Percentiles rank a stretch among this genome's conserved stretches.
Evolutionary conservation across 2,113 vertebrate genomes (phyloP).

Genomic region (Dolichotis patagonum): DNA sequence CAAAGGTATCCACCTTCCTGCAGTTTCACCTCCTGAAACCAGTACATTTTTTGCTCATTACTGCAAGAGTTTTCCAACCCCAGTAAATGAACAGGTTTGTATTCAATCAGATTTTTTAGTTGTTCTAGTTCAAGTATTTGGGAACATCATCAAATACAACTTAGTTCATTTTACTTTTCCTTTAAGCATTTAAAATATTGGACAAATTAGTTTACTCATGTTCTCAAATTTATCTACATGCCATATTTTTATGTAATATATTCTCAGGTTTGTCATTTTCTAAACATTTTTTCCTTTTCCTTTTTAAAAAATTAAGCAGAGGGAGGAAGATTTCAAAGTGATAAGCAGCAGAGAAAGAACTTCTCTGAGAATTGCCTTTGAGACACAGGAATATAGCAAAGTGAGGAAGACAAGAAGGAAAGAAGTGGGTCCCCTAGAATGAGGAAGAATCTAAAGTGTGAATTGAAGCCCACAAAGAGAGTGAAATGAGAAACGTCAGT

Average conservation of each 20-base stretch:
- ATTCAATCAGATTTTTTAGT: neutral
- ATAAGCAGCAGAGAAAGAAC: too few species aligned
- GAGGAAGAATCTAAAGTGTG: too few species aligned
- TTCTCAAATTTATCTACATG: neutral
- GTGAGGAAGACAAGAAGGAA: too few species aligned
- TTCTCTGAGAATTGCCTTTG: too few species aligned
- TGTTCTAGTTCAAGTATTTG: neutral
- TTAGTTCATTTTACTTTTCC: neutral
- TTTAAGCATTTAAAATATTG: neutral
- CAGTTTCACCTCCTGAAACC: neutral
- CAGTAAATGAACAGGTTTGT: neutral
- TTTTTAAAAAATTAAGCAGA: neutral
- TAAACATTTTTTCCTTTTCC: neutral
- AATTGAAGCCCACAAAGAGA: too few species aligned
- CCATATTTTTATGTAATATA: neutral
- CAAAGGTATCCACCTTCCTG: neutral
- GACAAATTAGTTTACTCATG: slow-evolving; percentile 12
- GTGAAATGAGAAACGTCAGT: too few species aligned
- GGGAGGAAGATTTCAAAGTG: too few species aligned
- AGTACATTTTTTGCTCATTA: neutral
- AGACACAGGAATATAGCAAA: too few species aligned
- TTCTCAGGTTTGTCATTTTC: neutral
- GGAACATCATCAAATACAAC: neutral
- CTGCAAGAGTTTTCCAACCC: neutral
- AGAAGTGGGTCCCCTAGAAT: too few species aligned